Base-by-base conservation (phyloP, 1,140 invertebrate genomes). In the Temnothorax curvispinosus region DNA sequence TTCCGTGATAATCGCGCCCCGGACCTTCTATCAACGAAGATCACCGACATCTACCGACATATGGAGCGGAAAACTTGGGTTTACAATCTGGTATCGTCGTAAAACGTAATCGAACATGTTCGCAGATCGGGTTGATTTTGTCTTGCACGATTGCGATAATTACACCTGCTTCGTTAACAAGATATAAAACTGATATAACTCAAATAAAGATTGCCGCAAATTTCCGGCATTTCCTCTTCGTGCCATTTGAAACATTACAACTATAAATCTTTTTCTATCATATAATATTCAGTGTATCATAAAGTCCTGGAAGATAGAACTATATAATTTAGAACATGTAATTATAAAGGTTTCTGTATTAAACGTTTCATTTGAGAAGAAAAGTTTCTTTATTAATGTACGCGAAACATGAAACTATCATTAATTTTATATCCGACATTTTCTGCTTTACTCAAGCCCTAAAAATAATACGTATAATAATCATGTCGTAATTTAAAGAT, bases 11-110 rank as follows among this genome's bases (percentile, higher is more conserved):
- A 82, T 75, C 80, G 13, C 86, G 13, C 56, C 5, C n/a, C 50
- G 60, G 6, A 85, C 38, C 78, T 41, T 74, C 62, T 27, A 81
- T 82, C 88, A 69, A 88, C 71, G 69, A 90, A 85, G 80, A 88
- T 89, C 62, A 75, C 67, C 11, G 21, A 13, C 38, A 18, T 89
- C 85, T 67, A 72, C 60, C 75, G 21, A 85, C 62, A n/a, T 90
- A 64, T 52, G 41, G 9, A 56, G 15, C 67, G 44, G 11, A 38
- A 80, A 64, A 80, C 44, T 41, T 21, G 41, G 8, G 52, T 81
- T 64, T 72, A 13, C 54, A 58, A 7, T 9, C 38, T 0, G 60
- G 38, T n/a, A 27, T 38, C 54, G 56, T 78, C 88, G 58, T 58
- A 76, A 75, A 47, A 1, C 5, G 44, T 32, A 35, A 50, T 87